Evolutionary conservation across 2,888 invertebrate species (phyloP), one percentile per base, ranked within the genome.

Genomic region (Mesoligia furuncula): DNA sequence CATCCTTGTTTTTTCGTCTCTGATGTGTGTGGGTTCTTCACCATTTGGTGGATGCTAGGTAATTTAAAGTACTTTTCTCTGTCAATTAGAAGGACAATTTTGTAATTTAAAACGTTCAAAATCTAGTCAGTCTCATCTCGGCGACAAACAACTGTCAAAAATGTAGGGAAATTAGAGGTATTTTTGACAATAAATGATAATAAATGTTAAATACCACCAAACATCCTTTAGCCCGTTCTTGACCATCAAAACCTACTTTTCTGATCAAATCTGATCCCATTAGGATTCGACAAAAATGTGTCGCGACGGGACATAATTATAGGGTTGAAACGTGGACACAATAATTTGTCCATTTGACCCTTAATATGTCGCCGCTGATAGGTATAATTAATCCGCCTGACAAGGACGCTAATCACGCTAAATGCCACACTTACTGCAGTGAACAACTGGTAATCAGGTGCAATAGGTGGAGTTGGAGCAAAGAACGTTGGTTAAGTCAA

Each of bases 371-470:
- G 66, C 45, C 45, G 48, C n/a, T 45, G 67, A 67, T 76, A 81
- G 77, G 73, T 86, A 75, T 82, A 84, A 86, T 86, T 86, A 84
- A 82, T 77, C 73, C 71, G 62, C n/a, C 36, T n/a, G 67, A 75
- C 79, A 75, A 74, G 74, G 79, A 36, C 81, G 64, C 61, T 15
- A 39, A 62, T 20, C 24, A 27, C 20, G 67, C 39, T 75, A 77
- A 81, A 81, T 75, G 77, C 36, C 67, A 75, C 54, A 20, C 74
- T 73, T 73, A 75, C 82, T 77, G 75, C 77, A 81, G 84, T 86
- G 67, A 59, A 51, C 27, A 59, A 77, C 54, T 67, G 27, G 64
- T 74, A 45, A 61, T 69, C 48, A 75, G 76, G 31, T 77, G 77
- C 75, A 83, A 9, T 62, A 39, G 61, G 61, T 73, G 51, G 65